Evolutionary conservation across 35 echinoderm and acorn worm species (phyloP).

Genomic region (Nesometra sesokonis): DNA sequence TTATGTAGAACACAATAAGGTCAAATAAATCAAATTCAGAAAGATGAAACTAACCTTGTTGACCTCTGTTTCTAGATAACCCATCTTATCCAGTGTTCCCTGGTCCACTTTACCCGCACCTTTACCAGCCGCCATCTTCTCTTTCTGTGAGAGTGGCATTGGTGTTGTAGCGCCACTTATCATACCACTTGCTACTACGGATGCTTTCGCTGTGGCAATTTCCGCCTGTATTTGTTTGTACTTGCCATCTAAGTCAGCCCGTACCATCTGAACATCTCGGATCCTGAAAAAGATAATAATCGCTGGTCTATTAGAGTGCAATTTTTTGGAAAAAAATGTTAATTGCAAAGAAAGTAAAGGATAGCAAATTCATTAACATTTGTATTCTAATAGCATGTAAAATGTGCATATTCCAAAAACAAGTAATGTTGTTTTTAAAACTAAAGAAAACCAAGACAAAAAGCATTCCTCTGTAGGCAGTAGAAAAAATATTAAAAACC

Average conservation of each 20-base stretch:
- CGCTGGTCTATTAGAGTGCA: too few species aligned
- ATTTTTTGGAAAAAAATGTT: too few species aligned
- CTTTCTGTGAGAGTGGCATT: conserved; percentile 86
- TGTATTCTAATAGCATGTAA: too few species aligned
- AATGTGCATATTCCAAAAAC: too few species aligned
- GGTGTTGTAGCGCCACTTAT: conserved; percentile 15
- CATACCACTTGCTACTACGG: not conserved
- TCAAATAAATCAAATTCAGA: too few species aligned
- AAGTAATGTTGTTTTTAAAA: too few species aligned
- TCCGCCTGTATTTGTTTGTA: conserved; percentile 44
- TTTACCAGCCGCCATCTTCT: conserved; percentile 73
- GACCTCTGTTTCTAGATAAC: conserved; percentile 49
- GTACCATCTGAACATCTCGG: conserved; percentile 96
- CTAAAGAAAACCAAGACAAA: too few species aligned
- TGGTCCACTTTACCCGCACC: conserved; percentile 75
- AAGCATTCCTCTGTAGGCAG: too few species aligned
- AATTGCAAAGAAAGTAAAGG: too few species aligned
- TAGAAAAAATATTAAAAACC: too few species aligned
- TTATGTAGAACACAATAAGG: too few species aligned
- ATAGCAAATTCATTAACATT: too few species aligned
- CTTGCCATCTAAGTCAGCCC: conserved; percentile 56
- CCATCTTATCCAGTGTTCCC: conserved; percentile 52
- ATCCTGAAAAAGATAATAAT: conserved; percentile 34
- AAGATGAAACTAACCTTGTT: conserved; percentile 64
- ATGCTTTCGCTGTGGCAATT: conserved; percentile 25